Conservation (phyloP, 1,140 invertebrate species). For the Cotesia glomerata region DNA sequence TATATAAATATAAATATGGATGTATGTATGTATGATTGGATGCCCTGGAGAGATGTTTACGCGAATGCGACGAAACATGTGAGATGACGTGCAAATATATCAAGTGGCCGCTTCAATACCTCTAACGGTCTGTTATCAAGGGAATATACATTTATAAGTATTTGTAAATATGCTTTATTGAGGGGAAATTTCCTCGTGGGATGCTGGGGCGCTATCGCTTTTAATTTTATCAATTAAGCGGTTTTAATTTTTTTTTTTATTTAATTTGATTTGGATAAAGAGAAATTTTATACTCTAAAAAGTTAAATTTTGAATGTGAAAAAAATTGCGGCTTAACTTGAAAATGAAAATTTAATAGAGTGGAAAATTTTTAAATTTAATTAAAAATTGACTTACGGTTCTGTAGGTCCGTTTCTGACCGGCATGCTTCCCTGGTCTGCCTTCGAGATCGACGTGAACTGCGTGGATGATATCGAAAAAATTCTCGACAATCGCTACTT, state of each 20-base stretch:
- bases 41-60: constrained; percentile 55
- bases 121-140: constrained; percentile 25
- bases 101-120: constrained; percentile 52
- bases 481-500: constrained; percentile 94
- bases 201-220: not conserved
- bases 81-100: constrained; percentile 55
- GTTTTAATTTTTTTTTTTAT: no score
- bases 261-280: no score
- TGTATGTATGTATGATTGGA: constrained; percentile 35
- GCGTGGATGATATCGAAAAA: constrained; percentile 97
- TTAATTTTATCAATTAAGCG: no score
- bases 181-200: not conserved
- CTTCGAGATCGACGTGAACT: constrained; percentile 91
- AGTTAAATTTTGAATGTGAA: no score
- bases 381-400: constrained; percentile 75
- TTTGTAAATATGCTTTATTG: not conserved
- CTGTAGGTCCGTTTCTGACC: constrained; percentile 95
- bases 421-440: constrained; percentile 89
- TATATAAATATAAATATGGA: constrained; percentile 14
- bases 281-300: no score
- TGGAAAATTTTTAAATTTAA: not conserved
- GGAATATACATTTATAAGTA: constrained; percentile 3
- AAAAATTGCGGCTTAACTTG: no score
- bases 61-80: constrained; percentile 54
- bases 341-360: no score